A percentile compares a stretch with the other conserved stretches of the same genome.
These are phyloP conservation scores for Tachina grossa DNA, from an alignment of 2,888 invertebrate genomes.

Conservation along the genomic window DNA sequence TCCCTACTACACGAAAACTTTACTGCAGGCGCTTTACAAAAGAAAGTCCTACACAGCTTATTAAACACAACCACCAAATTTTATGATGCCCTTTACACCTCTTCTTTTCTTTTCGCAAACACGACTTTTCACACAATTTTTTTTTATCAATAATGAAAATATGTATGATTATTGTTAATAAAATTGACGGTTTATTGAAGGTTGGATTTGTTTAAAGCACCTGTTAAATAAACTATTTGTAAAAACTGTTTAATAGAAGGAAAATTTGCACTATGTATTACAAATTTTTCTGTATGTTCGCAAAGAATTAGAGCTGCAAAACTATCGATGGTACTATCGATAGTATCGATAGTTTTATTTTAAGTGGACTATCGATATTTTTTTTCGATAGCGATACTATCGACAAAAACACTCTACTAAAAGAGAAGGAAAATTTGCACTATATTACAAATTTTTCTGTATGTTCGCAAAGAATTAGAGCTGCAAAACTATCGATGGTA, in stretches of 20 bases:
- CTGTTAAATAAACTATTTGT: constrained; percentile 38
- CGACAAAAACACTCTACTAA: too few relatives aligned
- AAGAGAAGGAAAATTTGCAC: too few relatives aligned
- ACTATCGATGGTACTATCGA: too few relatives aligned
- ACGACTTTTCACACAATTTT: constrained; percentile 37
- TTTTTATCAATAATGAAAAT: neutral
- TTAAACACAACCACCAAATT: constrained; percentile 60
- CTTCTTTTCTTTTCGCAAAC: constrained; percentile 7
- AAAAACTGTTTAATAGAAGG: constrained; percentile 36
- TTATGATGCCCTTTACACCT: constrained; percentile 40
- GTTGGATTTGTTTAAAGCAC: constrained; percentile 65
- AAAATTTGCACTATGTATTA: constrained; percentile 37
- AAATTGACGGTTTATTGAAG: constrained; percentile 64
- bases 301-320: too few relatives aligned
- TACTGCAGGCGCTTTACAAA: constrained; percentile 22
- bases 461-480: too few relatives aligned
- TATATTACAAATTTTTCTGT: too few relatives aligned
- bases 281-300: constrained; percentile 30
- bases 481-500: too few relatives aligned
- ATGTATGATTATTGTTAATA: constrained; percentile 18
- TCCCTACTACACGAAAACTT: constrained; percentile 26
- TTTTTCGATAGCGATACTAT: too few relatives aligned
- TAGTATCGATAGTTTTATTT: too few relatives aligned
- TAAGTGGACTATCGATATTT: too few relatives aligned
- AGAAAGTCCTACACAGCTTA: constrained; percentile 43